Evolutionary conservation across 2,888 invertebrate genomes (phyloP), one percentile per base, ranked within the genome.

Genomic region (Eumerus sabulonum): DNA sequence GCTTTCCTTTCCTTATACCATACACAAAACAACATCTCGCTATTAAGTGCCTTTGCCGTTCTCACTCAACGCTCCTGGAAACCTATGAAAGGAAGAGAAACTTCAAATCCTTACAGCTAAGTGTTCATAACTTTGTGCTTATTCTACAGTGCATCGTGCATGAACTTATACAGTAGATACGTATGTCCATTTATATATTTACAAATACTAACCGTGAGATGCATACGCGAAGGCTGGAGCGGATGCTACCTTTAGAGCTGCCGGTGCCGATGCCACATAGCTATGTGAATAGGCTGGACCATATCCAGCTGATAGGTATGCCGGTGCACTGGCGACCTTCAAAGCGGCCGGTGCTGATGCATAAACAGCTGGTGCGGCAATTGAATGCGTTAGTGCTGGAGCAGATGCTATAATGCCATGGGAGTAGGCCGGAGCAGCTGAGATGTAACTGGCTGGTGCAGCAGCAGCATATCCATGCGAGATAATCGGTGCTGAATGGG

Each of bases 321-420:
- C 83, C 53, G 87, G 88, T 63, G 86, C 87, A 18, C 87, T 83
- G 51, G 87, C 83, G 53, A 85, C 82, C 53, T 86, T 87, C 16
- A 86, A 27, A 17, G 86, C 71, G 17, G 86, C 71, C 2, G 62
- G 73, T 27, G 73, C 73, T 27, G 60, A 45, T 3, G 74, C 42
- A 51, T 51, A n/a, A 11, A 3, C 63, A 40, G 81, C 67, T 67
- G 82, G 77, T 40, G 77, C 76, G 1, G 64, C 79, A 74, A 79
- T 66, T 0, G 72, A 63, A 62, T 76, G 72, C 35, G 82, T 48
- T 27, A 17, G n/a, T 13, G 45, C 45, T 84, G 82, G 76, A 19
- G 66, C 76, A 35, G 82, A 63, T 0, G 82, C 82, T 5, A 82
- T 70, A 59, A 81, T 81, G 12, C 72, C 72, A 60, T 76, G 59